Evolutionary conservation across 2,797 vertebrate species (phyloP), one percentile per base, ranked within the genome.

Genomic region (Cirrhinus molitorella): DNA sequence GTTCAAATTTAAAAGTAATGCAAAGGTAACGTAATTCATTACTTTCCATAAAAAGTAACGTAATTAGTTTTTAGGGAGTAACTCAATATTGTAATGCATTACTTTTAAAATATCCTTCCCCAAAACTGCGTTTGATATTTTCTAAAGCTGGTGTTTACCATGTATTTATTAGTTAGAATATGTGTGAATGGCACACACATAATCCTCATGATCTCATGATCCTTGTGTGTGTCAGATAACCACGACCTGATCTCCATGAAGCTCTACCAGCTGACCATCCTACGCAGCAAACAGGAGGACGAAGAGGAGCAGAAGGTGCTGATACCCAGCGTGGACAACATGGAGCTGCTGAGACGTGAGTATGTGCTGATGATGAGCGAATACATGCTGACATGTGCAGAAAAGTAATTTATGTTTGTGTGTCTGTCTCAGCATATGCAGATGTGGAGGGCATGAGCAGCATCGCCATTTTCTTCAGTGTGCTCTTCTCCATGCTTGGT

Each of bases 241-340:
- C 98, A 99, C 1, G 97, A 99, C 47, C 91, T 99, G 10, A 95
- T 99, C 82, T 99, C 98, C 0, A 89, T 99, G 91, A 99, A 99
- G 90, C 90, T 99, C 80, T 99, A 97, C 92, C 96, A 99, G 88
- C 93, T 99, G 90, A 98, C 96, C 0, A 96, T 99, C 84, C 89
- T 98, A 61, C 90, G 96, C 72, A 96, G 94, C 2, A 90, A 93
- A 0, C 95, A 95, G 82, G 96, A 99, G 87, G 96, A 97, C 19
- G 93, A 95, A 34, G 91, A 93, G 57, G 95, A 96, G 21, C 96
- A 97, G 0, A 96, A 96, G 11, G 95, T 98, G 37, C 96, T 96
- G 2, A 89, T 97, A 76, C 98, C 98, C 0, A 95, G 97, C 0
- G 98, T 99, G 65, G 97, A 98, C 88, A 97, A 99, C 90, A 91